Evolutionary conservation across 1,140 invertebrate genomes (phyloP).

Genomic region (Drosophila truncata): DNA sequence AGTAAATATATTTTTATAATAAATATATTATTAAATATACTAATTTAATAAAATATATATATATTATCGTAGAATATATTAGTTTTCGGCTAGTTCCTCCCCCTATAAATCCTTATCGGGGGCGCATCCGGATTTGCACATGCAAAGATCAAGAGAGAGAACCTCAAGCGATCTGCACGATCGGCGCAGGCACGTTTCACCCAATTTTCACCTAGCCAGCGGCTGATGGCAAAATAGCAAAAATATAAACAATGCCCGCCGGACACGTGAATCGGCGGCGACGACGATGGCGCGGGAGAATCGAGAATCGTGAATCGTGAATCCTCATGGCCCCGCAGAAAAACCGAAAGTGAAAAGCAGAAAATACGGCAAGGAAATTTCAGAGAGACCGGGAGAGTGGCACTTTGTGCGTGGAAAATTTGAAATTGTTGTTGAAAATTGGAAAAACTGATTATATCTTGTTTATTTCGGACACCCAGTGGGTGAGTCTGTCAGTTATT

Average conservation of each 20-base stretch:
- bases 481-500: conserved; percentile 37
- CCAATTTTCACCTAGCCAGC: conserved; percentile 29
- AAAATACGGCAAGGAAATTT: background rate
- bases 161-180: background rate
- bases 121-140: conserved; percentile 3
- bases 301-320: conserved; percentile 11
- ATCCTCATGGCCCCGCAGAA: conserved; percentile 28
- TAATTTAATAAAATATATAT: too few relatives aligned
- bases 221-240: conserved; percentile 11
- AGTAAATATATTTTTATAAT: too few relatives aligned
- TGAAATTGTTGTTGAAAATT: conserved; percentile 13
- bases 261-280: conserved; percentile 32
- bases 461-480: conserved; percentile 43
- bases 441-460: conserved; percentile 48
- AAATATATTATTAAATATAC: background rate
- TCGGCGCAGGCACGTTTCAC: conserved; percentile 34
- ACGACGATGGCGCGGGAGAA: too few relatives aligned
- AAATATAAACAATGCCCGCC: conserved; percentile 38
- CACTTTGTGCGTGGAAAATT: conserved; percentile 7
- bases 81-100: too few relatives aligned
- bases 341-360: conserved; percentile 8
- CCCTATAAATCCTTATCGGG: background rate
- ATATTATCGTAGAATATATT: background rate
- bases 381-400: background rate
- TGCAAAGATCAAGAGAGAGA: background rate